Evolutionary conservation across 2,797 vertebrate species (phyloP), one percentile per base, ranked within the genome.

Genomic region (Enteromius viviparus): DNA sequence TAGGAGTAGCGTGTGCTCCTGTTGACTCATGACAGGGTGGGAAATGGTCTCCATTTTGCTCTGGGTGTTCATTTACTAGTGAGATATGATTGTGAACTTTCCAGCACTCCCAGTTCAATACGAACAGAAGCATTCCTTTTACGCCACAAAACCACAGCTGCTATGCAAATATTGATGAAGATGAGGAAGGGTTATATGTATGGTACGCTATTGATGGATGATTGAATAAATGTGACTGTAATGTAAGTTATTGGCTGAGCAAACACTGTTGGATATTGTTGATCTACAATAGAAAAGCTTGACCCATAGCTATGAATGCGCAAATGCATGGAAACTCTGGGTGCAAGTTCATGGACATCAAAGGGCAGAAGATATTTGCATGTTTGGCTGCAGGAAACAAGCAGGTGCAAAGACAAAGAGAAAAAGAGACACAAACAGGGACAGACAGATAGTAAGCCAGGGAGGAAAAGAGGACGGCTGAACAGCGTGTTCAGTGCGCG

Each of bases 161-260:
- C 62, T 62, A 49, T n/a, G 81, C 78, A 85, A 85, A 87, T 81
- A 87, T 26, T 76, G 71, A 83, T 47, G 2, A 37, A 65, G 23
- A 75, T 75, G 60, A 23, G 29, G 53, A 79, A 84, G 85, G 42
- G 69, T 32, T 69, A 34, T 32, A 51, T 15, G 19, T 32, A 34
- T 21, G 37, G 26, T 45, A 62, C 10, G 55, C 23, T 70, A 65
- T 45, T 12, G 55, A 37, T 3, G 29, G 34, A 26, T 21, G 23
- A 58, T 19, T 62, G 6, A 51, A 51, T 42, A 40, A 19, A 37
- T 37, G 45, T 7, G 49, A 65, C 23, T 0, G 17, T 55, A 15
- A 2, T 3, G 14, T 32, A 12, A 6, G 60, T 12, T 40, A 66
- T 32, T 60, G 53, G 66, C 26, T 71, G 29, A 62, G 66, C 37